Percentiles rank a stretch among this genome's conserved stretches.
These are phyloP conservation scores for Pecten maximus DNA, from an alignment of 2,888 invertebrate species.

Conservation along the genomic window DNA sequence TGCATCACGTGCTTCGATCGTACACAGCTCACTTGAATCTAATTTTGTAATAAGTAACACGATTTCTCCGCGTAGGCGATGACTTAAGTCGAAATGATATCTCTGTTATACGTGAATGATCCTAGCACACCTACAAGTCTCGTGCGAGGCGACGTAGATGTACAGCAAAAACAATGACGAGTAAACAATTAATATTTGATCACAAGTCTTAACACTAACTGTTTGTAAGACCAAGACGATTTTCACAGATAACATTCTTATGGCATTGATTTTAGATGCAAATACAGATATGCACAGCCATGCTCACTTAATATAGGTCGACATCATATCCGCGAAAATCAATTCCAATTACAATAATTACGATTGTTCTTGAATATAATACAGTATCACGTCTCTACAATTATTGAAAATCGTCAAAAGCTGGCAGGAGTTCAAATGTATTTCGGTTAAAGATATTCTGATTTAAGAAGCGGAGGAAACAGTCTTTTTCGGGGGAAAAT, in stretches of 20 bases:
- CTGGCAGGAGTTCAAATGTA: no score
- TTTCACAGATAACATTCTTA: not conserved
- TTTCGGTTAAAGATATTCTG: no score
- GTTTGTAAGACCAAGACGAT: not conserved
- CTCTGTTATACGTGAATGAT: not conserved
- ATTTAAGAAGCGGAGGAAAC: no score
- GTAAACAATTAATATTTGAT: constrained; percentile 9
- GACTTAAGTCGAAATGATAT: not conserved
- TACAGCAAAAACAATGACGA: not conserved
- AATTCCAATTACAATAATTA: not conserved
- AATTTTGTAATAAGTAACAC: not conserved
- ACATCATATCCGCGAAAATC: not conserved
- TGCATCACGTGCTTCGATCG: not conserved
- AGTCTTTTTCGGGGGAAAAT: no score
- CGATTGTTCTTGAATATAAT: not conserved
- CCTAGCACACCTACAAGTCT: not conserved
- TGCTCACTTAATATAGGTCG: not conserved
- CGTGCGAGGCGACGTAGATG: not conserved
- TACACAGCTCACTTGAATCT: not conserved
- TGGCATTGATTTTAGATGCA: not conserved
- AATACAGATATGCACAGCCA: not conserved
- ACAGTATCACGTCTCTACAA: no score
- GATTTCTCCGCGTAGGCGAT: not conserved
- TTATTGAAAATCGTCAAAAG: no score
- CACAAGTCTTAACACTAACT: not conserved